Evolutionary conservation across 2,113 vertebrate species (phyloP).

Genomic region (Misgurnus mizolepis): DNA sequence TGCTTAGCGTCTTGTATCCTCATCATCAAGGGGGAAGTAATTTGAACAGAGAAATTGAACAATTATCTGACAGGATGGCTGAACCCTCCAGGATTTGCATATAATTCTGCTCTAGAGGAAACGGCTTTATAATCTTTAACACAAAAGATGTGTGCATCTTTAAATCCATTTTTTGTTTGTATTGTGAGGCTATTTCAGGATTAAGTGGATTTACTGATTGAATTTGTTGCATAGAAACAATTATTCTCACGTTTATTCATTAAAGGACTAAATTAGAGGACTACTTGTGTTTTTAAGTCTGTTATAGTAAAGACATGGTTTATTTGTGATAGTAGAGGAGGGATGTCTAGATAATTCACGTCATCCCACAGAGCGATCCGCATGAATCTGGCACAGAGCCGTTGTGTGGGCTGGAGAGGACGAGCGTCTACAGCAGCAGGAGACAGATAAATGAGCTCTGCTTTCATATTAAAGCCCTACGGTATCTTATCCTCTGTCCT

Average conservation of each 20-base stretch:
- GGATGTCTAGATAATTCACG: conserved; percentile 32
- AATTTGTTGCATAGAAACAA: neutral
- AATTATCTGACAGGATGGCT: neutral
- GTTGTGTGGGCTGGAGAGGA: neutral
- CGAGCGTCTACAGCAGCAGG: conserved; percentile 26
- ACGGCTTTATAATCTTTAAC: neutral
- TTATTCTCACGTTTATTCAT: neutral
- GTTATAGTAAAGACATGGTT: conserved; percentile 43
- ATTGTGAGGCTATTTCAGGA: neutral
- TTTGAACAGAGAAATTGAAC: neutral
- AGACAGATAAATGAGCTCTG: conserved; percentile 31
- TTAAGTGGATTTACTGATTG: neutral
- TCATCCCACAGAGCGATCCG: conserved; percentile 39
- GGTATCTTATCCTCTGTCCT: neutral
- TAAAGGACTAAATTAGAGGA: neutral
- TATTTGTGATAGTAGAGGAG: conserved; percentile 31
- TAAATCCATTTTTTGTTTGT: neutral
- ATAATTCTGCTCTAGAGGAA: neutral
- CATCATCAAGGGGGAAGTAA: neutral
- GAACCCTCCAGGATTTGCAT: neutral
- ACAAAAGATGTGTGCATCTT: neutral
- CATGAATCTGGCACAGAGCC: conserved; percentile 42
- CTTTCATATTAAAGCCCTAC: conserved; percentile 18
- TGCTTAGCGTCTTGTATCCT: neutral
- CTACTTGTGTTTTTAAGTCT: conserved; percentile 1